phyloP scores from a whole-genome alignment of 2,888 invertebrate species.

The Drosophila prostipennis region DNA sequence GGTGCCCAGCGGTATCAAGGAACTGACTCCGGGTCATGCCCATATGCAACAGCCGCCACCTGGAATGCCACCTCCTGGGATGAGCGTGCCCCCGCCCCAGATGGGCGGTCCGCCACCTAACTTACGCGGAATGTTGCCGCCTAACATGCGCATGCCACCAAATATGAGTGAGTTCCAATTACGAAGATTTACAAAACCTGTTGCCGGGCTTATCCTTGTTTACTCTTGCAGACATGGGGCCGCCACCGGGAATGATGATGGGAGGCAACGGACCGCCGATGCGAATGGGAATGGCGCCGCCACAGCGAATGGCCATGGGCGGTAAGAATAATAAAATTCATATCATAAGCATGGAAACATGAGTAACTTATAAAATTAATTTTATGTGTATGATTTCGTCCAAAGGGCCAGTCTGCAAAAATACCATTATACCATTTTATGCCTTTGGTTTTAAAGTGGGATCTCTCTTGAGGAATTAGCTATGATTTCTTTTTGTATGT shows the following conservation, averaged over 20 bases:
- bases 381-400: no score
- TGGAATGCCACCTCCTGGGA: conserved; percentile 75
- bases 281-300: conserved; percentile 79
- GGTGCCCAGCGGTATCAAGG: conserved; percentile 89
- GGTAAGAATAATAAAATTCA: conserved; percentile 33
- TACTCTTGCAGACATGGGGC: conserved; percentile 68
- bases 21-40: conserved; percentile 87
- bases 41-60: conserved; percentile 77
- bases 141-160: conserved; percentile 76
- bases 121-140: conserved; percentile 75
- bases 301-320: conserved; percentile 66
- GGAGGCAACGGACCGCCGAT: conserved; percentile 63
- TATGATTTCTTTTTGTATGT: no score
- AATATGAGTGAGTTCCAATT: conserved; percentile 68
- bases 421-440: no score
- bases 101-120: conserved; percentile 72
- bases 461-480: no score
- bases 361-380: no score
- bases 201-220: neutral
- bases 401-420: no score
- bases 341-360: no score
- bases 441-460: no score
- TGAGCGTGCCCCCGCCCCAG: conserved; percentile 62
- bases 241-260: conserved; percentile 77
- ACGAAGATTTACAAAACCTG: no score